Evolutionary conservation across 2,888 invertebrate genomes (phyloP).

Genomic region (Syritta pipiens): DNA sequence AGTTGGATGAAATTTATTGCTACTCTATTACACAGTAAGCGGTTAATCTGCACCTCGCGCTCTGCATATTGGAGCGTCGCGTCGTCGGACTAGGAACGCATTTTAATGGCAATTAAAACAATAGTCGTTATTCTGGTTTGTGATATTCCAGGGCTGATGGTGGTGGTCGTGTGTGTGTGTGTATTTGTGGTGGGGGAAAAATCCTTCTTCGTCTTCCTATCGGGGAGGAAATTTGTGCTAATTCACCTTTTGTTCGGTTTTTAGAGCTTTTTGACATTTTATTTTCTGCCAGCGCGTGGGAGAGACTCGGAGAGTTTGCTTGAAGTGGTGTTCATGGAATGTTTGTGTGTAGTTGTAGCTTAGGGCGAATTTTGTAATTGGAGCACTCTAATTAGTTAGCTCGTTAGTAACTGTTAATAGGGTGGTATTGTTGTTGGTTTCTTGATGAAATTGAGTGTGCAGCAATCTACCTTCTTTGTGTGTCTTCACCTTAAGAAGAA

Average conservation of each 20-base stretch:
- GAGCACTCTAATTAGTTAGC: slow-evolving; percentile 69
- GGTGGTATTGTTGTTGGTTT: slow-evolving; percentile 61
- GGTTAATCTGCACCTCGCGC: slow-evolving; percentile 59
- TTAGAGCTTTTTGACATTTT: slow-evolving; percentile 68
- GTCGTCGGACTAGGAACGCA: slow-evolving; percentile 33
- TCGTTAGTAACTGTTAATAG: slow-evolving; percentile 69
- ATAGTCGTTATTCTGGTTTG: slow-evolving; percentile 67
- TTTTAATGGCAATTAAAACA: slow-evolving; percentile 70
- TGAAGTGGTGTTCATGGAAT: too few species aligned
- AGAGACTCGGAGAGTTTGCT: slow-evolving; percentile 28
- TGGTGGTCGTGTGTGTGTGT: slow-evolving; percentile 5
- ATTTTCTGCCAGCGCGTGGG: slow-evolving; percentile 51
- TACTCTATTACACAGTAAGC: slow-evolving; percentile 69
- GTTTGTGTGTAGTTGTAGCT: slow-evolving; percentile 1
- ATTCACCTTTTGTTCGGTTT: slow-evolving; percentile 69
- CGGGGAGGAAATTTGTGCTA: slow-evolving; percentile 65
- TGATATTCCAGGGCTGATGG: slow-evolving; percentile 36
- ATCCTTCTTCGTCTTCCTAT: slow-evolving; percentile 22
- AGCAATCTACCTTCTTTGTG: slow-evolving; percentile 13
- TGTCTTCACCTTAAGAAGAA: slow-evolving; percentile 24
- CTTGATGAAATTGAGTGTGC: slow-evolving; percentile 4
- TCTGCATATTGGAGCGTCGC: slow-evolving; percentile 36
- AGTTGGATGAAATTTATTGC: slow-evolving; percentile 66
- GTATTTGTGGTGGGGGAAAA: slow-evolving; percentile 4
- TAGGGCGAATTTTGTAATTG: slow-evolving; percentile 66